Conservation (phyloP, 2,797 vertebrate genomes). For the Psittacula echo region DNA sequence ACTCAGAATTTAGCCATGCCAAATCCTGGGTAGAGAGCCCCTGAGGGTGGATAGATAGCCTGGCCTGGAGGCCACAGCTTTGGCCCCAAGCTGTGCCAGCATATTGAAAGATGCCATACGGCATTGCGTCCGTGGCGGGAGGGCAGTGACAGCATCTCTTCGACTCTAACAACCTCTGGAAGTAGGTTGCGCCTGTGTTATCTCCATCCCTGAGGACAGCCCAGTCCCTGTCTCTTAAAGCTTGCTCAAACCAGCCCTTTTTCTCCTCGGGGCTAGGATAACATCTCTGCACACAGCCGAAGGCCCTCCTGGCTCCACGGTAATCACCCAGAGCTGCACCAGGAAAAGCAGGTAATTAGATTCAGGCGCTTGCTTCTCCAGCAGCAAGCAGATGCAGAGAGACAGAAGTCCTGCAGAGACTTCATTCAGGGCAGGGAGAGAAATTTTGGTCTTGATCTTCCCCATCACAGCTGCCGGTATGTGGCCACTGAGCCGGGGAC, state of each 20-base stretch:
- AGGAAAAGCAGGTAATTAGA: slow-evolving; percentile 26
- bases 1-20: not conserved
- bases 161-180: not conserved
- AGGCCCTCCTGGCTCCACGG: not conserved
- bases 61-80: not conserved
- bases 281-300: not conserved
- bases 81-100: not conserved
- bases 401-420: not conserved
- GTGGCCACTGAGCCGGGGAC: not conserved
- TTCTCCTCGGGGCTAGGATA: not conserved
- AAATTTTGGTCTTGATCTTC: not conserved
- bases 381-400: not conserved
- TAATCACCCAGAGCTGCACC: not conserved
- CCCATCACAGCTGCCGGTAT: not conserved
- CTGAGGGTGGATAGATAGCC: not conserved
- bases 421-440: not conserved
- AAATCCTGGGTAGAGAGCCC: not conserved
- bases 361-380: not conserved
- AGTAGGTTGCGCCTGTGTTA: not conserved
- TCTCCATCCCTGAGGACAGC: not conserved
- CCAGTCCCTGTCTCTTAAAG: not conserved
- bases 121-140: not conserved
- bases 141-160: not conserved
- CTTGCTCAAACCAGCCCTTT: not conserved
- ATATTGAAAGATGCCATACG: not conserved